Evolutionary conservation across 2,888 invertebrate genomes (phyloP).

Genomic region (Trissoscelio sp.): DNA sequence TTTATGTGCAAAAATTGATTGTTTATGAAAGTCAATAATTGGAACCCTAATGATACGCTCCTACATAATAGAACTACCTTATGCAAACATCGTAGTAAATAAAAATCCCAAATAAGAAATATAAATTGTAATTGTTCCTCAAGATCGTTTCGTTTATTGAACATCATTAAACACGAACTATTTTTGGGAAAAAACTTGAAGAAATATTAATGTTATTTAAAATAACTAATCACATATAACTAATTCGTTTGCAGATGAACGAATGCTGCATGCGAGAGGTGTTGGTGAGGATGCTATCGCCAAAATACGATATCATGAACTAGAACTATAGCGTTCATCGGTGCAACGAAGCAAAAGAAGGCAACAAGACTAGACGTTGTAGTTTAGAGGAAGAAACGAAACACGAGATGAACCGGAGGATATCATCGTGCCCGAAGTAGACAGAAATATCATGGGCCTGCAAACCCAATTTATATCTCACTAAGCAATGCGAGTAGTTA

Average conservation of each 20-base stretch:
- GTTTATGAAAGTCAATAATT: too few relatives aligned
- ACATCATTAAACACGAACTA: too few relatives aligned
- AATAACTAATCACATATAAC: too few relatives aligned
- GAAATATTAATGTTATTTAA: too few relatives aligned
- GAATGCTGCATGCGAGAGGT: conserved; percentile 77
- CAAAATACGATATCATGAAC: conserved; percentile 76
- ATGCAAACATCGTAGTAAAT: too few relatives aligned
- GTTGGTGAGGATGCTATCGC: conserved; percentile 75
- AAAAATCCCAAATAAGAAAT: too few relatives aligned
- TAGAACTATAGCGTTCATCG: conserved; percentile 78
- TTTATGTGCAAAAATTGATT: too few relatives aligned
- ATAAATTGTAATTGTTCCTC: too few relatives aligned
- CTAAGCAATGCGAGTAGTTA: conserved; percentile 83
- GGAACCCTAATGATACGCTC: too few relatives aligned
- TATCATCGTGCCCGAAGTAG: conserved; percentile 44
- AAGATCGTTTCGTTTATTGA: too few relatives aligned
- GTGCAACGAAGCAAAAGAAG: conserved; percentile 57
- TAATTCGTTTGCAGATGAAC: conserved; percentile 79
- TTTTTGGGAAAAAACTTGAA: too few relatives aligned
- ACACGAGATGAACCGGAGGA: conserved; percentile 46
- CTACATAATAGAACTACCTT: too few relatives aligned
- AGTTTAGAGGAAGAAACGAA: conserved; percentile 48
- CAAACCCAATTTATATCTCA: conserved; percentile 79
- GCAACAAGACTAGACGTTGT: conserved; percentile 32
- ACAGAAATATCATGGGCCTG: conserved; percentile 77